These are phyloP conservation scores for Thalassoma bifasciatum DNA, from an alignment of 2,113 vertebrate genomes.

Conservation along the genomic window DNA sequence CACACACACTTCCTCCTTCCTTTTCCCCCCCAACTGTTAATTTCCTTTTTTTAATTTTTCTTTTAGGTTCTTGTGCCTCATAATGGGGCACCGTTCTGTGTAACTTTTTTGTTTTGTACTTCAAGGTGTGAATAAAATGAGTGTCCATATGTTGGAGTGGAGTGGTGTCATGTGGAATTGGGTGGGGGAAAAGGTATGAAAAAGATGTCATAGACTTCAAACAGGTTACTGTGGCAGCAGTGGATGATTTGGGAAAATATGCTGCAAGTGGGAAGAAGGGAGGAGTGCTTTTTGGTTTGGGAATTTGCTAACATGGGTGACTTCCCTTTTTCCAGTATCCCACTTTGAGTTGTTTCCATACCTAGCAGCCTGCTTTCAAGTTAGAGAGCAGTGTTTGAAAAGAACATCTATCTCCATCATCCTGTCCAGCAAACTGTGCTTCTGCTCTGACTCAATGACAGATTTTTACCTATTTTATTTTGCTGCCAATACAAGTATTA, in stretches of 20 bases:
- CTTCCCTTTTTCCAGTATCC: neutral
- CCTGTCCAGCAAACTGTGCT: neutral
- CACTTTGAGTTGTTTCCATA: neutral
- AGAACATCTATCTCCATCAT: neutral
- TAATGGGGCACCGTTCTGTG: conserved; percentile 70
- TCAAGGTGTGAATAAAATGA: conserved; percentile 82
- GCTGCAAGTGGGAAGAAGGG: neutral
- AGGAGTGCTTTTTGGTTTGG: neutral
- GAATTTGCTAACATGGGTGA: neutral
- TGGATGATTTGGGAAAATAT: neutral
- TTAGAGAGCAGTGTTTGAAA: neutral
- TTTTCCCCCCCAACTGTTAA: conserved; percentile 26
- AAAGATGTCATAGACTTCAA: neutral
- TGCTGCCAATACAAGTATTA: conserved; percentile 13
- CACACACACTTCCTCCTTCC: conserved; percentile 59
- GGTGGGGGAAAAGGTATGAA: conserved; percentile 24
- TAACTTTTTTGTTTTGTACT: conserved; percentile 86
- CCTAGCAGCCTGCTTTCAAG: conserved; percentile 5
- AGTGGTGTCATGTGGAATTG: conserved; percentile 56
- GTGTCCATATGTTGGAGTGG: conserved; percentile 69
- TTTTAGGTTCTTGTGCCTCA: conserved; percentile 72
- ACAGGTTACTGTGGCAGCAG: neutral
- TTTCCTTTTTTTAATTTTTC: conserved; percentile 59
- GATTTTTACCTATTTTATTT: neutral
- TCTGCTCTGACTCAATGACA: neutral